Conservation (phyloP, 2,113 vertebrate genomes). For the Oenanthe oenanthe region DNA sequence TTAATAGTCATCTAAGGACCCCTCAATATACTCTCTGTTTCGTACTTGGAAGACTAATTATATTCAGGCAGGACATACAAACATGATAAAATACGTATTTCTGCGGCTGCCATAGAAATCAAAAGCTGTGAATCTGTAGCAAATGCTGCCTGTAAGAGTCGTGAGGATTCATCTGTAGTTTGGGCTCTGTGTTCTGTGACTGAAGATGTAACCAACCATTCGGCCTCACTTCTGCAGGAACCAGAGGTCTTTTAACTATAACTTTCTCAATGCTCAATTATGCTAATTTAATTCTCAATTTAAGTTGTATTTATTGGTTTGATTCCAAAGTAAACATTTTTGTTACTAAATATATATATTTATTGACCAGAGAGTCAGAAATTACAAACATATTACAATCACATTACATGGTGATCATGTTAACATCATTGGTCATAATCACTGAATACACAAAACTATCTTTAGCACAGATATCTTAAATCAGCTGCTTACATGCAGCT, state of each 20-base stretch:
- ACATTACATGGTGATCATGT: not conserved
- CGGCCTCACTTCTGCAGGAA: not conserved
- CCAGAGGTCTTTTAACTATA: not conserved
- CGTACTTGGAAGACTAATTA: not conserved
- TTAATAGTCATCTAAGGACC: not conserved
- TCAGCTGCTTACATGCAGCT: not conserved
- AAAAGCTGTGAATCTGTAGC: not conserved
- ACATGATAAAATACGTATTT: not conserved
- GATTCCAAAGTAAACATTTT: not conserved
- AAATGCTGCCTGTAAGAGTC: not conserved
- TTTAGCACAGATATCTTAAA: not conserved
- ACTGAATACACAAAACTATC: not conserved
- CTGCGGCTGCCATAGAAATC: not conserved
- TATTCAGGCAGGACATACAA: not conserved
- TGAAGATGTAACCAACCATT: not conserved
- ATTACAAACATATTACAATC: not conserved
- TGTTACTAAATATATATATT: not conserved
- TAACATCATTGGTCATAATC: not conserved
- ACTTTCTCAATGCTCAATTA: not conserved
- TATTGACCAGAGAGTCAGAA: not conserved
- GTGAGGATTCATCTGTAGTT: not conserved
- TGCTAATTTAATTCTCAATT: not conserved
- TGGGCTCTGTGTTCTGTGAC: not conserved
- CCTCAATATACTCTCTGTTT: too few relatives aligned
- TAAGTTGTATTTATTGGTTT: not conserved